Percentiles rank a stretch among this genome's conserved stretches.
These are phyloP conservation scores for Loris lydekkerianus DNA, from an alignment of 2,797 vertebrate species.

Conservation along the genomic window DNA sequence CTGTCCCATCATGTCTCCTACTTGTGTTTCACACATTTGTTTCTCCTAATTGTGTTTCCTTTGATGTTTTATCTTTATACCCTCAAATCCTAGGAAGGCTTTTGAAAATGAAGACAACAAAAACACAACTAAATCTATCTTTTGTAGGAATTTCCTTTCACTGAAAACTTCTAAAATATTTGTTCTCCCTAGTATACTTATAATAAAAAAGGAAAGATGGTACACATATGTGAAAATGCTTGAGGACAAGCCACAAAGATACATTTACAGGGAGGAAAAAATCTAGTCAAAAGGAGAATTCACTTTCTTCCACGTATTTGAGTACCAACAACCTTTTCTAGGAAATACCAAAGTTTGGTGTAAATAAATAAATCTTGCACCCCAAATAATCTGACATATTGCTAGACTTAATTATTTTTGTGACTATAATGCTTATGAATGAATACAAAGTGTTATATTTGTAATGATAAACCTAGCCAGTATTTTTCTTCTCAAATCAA, in stretches of 20 bases:
- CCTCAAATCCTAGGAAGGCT: background rate
- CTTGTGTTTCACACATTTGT: background rate
- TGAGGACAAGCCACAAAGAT: background rate
- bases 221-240: background rate
- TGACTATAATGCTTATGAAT: background rate
- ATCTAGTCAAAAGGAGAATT: background rate
- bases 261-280: background rate
- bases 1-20: background rate
- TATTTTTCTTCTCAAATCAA: conserved; percentile 12
- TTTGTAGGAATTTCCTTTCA: background rate
- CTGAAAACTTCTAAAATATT: background rate
- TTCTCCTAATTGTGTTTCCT: background rate
- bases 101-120: background rate
- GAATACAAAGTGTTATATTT: background rate
- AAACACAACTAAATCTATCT: background rate
- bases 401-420: background rate
- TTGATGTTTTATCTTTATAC: background rate
- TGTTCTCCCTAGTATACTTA: background rate
- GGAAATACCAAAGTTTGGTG: background rate
- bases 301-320: background rate
- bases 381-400: background rate
- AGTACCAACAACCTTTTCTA: background rate
- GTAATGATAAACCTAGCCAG: background rate
- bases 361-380: background rate
- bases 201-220: background rate